These are phyloP conservation scores for Diadromus collaris DNA, from an alignment of 2,888 invertebrate genomes.

Conservation along the genomic window DNA sequence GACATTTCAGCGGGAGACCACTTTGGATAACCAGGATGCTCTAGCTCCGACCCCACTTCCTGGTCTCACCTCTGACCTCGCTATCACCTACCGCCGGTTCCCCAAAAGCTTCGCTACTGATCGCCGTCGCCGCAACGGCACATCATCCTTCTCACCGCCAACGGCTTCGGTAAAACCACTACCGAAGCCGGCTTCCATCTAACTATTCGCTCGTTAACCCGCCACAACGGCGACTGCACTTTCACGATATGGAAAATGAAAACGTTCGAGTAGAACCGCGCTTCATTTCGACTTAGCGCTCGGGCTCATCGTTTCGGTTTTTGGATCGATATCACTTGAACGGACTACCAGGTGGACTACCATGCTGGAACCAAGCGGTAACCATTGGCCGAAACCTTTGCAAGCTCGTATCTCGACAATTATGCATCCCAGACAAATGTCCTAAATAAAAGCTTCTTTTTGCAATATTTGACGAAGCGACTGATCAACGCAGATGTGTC, in stretches of 20 bases:
- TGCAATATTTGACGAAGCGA: neutral
- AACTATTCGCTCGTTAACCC: slow-evolving; percentile 31
- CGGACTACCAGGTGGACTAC: neutral
- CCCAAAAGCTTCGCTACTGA: slow-evolving; percentile 11
- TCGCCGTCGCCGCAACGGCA: slow-evolving; percentile 40
- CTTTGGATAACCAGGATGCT: slow-evolving; percentile 40
- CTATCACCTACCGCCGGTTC: slow-evolving; percentile 27
- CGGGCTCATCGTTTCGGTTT: neutral
- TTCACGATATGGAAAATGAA: slow-evolving; percentile 41
- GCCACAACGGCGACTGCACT: slow-evolving; percentile 36
- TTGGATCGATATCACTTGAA: neutral
- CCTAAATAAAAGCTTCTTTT: neutral
- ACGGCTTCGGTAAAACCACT: slow-evolving; percentile 18
- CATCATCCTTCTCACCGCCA: slow-evolving; percentile 27
- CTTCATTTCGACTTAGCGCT: neutral
- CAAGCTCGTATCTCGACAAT: no score
- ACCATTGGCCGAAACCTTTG: no score
- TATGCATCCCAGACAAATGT: no score
- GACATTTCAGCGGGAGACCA: slow-evolving; percentile 33
- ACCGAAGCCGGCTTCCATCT: slow-evolving; percentile 15
- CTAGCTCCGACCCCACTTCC: slow-evolving; percentile 35
- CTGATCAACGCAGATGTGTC: neutral
- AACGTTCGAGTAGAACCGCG: neutral
- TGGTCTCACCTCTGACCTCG: slow-evolving; percentile 37
- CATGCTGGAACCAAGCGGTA: no score